Evolutionary conservation across 2,113 vertebrate genomes (phyloP).

Genomic region (Lagopus leucura): DNA sequence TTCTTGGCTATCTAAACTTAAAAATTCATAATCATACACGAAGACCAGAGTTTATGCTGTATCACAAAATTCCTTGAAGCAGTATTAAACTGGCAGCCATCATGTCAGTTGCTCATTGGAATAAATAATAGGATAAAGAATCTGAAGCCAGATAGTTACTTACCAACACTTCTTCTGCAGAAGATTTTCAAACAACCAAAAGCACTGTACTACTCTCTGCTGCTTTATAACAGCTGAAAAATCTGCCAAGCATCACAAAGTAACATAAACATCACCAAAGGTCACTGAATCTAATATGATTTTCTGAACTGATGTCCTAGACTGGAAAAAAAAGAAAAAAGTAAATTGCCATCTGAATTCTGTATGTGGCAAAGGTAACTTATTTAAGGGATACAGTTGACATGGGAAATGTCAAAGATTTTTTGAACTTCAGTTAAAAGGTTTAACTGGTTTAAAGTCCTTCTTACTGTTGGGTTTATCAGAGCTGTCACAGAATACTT

Average conservation of each 20-base stretch:
- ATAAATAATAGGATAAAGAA: neutral
- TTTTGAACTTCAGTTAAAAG: neutral
- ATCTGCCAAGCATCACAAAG: neutral
- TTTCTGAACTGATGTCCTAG: slow-evolving; percentile 1
- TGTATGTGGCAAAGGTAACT: neutral
- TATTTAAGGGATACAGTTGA: neutral
- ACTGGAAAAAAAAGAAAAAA: neutral
- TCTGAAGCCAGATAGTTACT: neutral
- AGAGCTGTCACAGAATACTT: neutral
- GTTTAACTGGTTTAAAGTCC: neutral
- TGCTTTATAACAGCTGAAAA: neutral
- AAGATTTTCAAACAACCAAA: neutral
- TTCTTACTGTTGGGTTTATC: neutral
- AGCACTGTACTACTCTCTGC: neutral
- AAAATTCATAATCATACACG: neutral
- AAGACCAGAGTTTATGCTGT: neutral
- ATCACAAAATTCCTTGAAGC: neutral
- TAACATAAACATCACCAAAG: slow-evolving; percentile 26
- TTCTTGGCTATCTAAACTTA: neutral
- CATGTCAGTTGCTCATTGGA: neutral
- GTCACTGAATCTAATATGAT: neutral
- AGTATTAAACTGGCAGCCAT: neutral
- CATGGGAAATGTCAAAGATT: neutral
- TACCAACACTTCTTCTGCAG: neutral
- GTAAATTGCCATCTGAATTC: neutral